Conservation (phyloP, 2,888 invertebrate species). For the Amblyjoppa proteus region DNA sequence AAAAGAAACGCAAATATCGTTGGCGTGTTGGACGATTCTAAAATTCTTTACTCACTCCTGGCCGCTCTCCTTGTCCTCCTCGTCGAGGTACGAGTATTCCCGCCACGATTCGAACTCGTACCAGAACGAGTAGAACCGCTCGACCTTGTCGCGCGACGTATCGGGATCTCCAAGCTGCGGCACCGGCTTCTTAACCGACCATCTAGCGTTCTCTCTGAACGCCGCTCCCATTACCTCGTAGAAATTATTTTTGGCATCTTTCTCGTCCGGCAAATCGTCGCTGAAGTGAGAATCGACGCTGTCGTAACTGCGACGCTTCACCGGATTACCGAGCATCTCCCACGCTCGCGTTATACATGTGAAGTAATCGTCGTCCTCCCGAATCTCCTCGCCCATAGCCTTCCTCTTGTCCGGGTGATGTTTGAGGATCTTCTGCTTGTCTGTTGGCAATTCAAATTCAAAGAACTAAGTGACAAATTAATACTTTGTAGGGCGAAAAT, state of each 20-base stretch:
- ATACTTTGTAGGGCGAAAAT: not conserved
- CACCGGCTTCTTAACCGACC: slow-evolving; percentile 95
- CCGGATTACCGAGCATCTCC: slow-evolving; percentile 94
- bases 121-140: slow-evolving; percentile 99
- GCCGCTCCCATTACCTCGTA: slow-evolving; percentile 88
- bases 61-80: slow-evolving; percentile 99
- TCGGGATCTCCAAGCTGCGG: slow-evolving; percentile 93
- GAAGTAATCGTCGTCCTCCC: slow-evolving; percentile 98
- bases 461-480: not conserved
- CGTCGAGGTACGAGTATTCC: slow-evolving; percentile 99
- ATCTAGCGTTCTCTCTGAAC: slow-evolving; percentile 93
- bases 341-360: slow-evolving; percentile 99
- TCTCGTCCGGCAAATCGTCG: slow-evolving; percentile 92
- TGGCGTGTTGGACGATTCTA: not conserved
- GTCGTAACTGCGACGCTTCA: slow-evolving; percentile 96
- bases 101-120: slow-evolving; percentile 99
- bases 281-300: slow-evolving; percentile 98
- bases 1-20: not conserved
- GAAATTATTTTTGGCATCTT: slow-evolving; percentile 93
- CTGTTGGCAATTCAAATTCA: slow-evolving; percentile 79
- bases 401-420: slow-evolving; percentile 99
- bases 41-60: slow-evolving; percentile 88
- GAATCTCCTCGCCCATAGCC: slow-evolving; percentile 94
- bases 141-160: slow-evolving; percentile 93
- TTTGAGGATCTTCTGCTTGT: slow-evolving; percentile 93